Evolutionary conservation across 2,113 vertebrate species (phyloP).

Genomic region (Oplegnathus fasciatus): DNA sequence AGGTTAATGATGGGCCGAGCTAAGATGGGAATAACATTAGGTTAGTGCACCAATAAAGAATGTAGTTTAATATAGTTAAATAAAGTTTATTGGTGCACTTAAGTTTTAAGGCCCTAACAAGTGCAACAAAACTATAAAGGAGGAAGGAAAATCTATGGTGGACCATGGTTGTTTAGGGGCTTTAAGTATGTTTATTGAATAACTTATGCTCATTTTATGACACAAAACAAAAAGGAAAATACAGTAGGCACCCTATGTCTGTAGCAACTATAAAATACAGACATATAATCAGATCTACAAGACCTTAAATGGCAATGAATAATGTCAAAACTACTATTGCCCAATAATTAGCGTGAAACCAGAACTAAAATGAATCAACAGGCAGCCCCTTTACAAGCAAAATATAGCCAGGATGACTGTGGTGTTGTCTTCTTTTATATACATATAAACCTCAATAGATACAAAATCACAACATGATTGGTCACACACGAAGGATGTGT

Average conservation of each 20-base stretch:
- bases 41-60: no score
- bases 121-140: not conserved
- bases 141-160: not conserved
- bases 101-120: not conserved
- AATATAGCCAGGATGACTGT: conserved; percentile 15
- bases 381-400: conserved; percentile 1
- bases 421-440: conserved; percentile 25
- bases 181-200: conserved; percentile 34
- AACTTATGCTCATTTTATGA: conserved; percentile 11
- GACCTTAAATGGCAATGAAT: not conserved
- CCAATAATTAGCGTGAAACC: not conserved
- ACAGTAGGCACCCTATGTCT: not conserved
- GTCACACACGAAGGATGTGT: conserved; percentile 10
- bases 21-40: not conserved
- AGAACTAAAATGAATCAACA: not conserved
- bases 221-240: conserved; percentile 20
- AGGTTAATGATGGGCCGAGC: not conserved
- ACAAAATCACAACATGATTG: conserved; percentile 23
- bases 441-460: conserved; percentile 23
- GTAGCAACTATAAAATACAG: conserved; percentile 1
- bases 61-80: no score
- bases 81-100: no score
- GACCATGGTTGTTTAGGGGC: not conserved
- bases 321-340: not conserved
- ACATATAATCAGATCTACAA: not conserved